These are phyloP conservation scores for Notothenia rossii DNA, from an alignment of 2,113 vertebrate genomes.

Conservation along the genomic window DNA sequence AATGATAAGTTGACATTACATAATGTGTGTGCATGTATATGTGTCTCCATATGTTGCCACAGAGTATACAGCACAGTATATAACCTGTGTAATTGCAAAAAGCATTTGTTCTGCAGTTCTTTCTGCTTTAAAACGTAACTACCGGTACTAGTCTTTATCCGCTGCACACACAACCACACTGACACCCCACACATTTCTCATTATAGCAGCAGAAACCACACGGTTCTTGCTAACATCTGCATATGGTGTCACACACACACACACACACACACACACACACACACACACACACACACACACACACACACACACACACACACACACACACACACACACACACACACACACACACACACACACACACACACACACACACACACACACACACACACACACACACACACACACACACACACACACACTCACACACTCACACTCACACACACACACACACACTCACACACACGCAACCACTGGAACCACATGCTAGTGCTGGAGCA, in stretches of 20 bases:
- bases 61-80: too few species aligned
- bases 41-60: neutral
- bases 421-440: too few species aligned
- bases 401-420: neutral
- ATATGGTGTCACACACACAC: slow-evolving; percentile 2
- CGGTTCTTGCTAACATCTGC: slow-evolving; percentile 30
- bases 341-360: neutral
- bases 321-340: too few species aligned
- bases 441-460: too few species aligned
- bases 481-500: slow-evolving; percentile 4
- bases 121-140: slow-evolving; percentile 10
- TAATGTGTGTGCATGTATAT: neutral
- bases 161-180: slow-evolving; percentile 14
- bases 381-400: slow-evolving; percentile 20
- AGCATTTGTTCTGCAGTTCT: neutral
- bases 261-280: slow-evolving; percentile 1
- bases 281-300: slow-evolving; percentile 21
- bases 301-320: too few species aligned
- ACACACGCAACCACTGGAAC: neutral
- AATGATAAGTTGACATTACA: too few species aligned
- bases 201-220: slow-evolving; percentile 22
- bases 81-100: neutral
- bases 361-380: neutral
- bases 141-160: neutral
- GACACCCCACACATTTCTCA: slow-evolving; percentile 49